Percentiles rank a stretch among this genome's conserved stretches.
Evolutionary conservation across 2,797 vertebrate species (phyloP).

Genomic region (Naso thynnoides): DNA sequence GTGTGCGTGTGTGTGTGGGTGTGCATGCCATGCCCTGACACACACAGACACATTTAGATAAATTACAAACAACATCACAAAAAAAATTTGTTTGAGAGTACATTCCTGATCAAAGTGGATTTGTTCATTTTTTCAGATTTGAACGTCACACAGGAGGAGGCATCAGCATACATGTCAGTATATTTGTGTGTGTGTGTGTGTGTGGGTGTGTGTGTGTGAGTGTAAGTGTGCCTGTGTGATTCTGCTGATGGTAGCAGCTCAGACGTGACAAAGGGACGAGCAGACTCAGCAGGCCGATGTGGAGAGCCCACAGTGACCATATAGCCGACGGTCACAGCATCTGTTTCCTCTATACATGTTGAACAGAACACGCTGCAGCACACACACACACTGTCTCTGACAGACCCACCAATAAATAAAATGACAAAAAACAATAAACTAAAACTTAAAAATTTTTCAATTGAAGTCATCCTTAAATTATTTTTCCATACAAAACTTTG

Average conservation of each 20-base stretch:
- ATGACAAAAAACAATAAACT: not conserved
- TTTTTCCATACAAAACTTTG: not conserved
- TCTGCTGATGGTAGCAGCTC: constrained; percentile 84
- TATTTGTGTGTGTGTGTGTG: constrained; percentile 25
- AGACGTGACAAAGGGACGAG: constrained; percentile 88
- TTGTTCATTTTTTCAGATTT: constrained; percentile 35
- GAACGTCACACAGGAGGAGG: constrained; percentile 15
- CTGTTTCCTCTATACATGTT: constrained; percentile 8
- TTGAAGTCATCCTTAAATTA: not conserved
- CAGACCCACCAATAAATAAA: not conserved
- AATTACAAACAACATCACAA: not conserved
- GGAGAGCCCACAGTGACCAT: constrained; percentile 64
- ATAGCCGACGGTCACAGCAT: constrained; percentile 34
- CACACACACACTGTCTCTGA: too few relatives aligned
- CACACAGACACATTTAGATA: not conserved
- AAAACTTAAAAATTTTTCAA: not conserved
- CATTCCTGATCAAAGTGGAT: constrained; percentile 38
- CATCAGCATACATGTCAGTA: constrained; percentile 4
- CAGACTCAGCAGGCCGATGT: constrained; percentile 86
- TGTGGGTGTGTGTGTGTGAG: constrained; percentile 22
- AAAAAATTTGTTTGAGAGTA: constrained; percentile 8
- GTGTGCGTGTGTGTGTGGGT: constrained; percentile 33
- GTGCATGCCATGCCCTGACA: constrained; percentile 27
- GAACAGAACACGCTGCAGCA: not conserved
- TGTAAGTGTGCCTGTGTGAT: constrained; percentile 56